Evolutionary conservation across 1,140 invertebrate genomes (phyloP).

Genomic region (Geopemphigus sp.): DNA sequence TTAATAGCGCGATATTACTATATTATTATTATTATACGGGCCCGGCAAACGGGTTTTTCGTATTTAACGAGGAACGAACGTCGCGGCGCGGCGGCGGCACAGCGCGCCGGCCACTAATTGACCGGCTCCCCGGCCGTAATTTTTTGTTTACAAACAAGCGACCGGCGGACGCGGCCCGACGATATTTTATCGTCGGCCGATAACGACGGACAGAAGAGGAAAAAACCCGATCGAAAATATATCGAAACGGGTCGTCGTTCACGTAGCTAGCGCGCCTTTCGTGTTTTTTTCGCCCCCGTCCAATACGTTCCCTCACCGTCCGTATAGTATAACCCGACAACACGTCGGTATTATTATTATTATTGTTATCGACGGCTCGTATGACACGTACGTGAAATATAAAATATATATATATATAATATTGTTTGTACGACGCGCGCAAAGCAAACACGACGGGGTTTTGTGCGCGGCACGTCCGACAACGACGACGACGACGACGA

Average conservation of each 20-base stretch:
- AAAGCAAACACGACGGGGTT: not conserved
- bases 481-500: too few relatives aligned
- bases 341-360: not conserved
- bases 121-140: not conserved
- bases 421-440: not conserved
- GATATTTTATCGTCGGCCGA: too few relatives aligned
- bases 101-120: not conserved
- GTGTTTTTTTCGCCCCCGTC: too few relatives aligned
- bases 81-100: not conserved
- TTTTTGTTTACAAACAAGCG: constrained; percentile 17
- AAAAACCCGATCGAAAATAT: too few relatives aligned
- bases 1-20: not conserved
- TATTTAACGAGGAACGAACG: too few relatives aligned
- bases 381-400: not conserved
- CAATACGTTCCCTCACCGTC: too few relatives aligned
- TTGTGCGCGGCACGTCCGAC: constrained; percentile 4
- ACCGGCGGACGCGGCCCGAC: too few relatives aligned
- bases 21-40: not conserved
- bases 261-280: too few relatives aligned
- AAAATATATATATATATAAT: not conserved
- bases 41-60: not conserved
- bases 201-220: too few relatives aligned
- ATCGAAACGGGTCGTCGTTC: too few relatives aligned
- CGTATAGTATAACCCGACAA: not conserved
- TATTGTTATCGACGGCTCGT: not conserved